Conservation (phyloP, 2,888 invertebrate species). For the Enchytraeus crypticus region DNA sequence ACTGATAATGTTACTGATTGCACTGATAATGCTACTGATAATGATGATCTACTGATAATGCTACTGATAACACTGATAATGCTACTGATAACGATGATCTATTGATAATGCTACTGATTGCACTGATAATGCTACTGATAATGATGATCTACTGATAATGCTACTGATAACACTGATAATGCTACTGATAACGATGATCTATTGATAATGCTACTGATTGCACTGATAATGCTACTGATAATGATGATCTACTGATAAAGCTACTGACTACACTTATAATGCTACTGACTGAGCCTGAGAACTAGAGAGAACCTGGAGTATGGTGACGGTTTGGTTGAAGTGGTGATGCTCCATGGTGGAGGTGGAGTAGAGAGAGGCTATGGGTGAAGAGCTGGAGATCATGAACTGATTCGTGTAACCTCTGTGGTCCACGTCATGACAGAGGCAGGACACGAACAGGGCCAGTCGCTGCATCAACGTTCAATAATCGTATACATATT, state of each 20-base stretch:
- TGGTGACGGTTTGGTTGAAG: constrained; percentile 77
- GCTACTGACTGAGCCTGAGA: no score
- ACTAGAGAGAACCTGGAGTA: constrained; percentile 59
- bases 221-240: not conserved
- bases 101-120: not conserved
- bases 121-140: not conserved
- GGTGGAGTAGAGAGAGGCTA: constrained; percentile 75
- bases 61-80: not conserved
- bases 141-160: not conserved
- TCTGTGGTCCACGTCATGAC: constrained; percentile 77
- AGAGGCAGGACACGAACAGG: constrained; percentile 69
- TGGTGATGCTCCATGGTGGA: constrained; percentile 81
- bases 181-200: not conserved
- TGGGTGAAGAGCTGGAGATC: constrained; percentile 70
- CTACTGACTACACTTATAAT: not conserved
- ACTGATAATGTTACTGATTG: not conserved
- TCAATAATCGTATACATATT: no score
- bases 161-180: not conserved
- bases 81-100: not conserved
- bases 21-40: not conserved
- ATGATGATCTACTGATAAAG: not conserved
- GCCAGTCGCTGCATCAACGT: constrained; percentile 60
- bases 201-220: not conserved
- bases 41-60: not conserved
- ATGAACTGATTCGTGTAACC: constrained; percentile 80